Conservation (phyloP, 2,888 invertebrate genomes). For the Hemithea aestivaria region DNA sequence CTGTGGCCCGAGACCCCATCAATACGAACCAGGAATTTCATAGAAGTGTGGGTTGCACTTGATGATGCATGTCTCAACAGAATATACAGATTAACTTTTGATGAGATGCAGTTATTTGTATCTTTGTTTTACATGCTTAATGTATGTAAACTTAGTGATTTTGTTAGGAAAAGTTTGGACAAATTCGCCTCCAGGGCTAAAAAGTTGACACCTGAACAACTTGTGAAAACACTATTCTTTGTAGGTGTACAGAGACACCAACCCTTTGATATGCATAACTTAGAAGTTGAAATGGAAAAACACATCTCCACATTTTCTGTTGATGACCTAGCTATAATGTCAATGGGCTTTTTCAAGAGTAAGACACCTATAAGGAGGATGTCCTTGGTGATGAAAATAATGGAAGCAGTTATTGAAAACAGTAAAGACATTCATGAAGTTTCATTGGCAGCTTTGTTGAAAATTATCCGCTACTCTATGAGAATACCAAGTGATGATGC, state of each 20-base stretch:
- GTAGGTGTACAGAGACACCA: constrained; percentile 79
- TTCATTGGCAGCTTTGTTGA: constrained; percentile 82
- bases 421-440: constrained; percentile 80
- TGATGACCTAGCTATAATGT: constrained; percentile 84
- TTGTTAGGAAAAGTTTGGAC: constrained; percentile 70
- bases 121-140: constrained; percentile 83
- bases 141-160: constrained; percentile 77
- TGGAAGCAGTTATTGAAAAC: constrained; percentile 71
- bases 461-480: constrained; percentile 81
- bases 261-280: constrained; percentile 80
- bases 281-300: constrained; percentile 78
- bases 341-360: constrained; percentile 89
- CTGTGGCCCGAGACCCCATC: constrained; percentile 74
- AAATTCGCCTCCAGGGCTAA: constrained; percentile 78
- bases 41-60: constrained; percentile 82
- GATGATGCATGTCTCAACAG: constrained; percentile 81
- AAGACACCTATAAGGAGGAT: constrained; percentile 80
- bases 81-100: constrained; percentile 66
- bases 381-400: constrained; percentile 68
- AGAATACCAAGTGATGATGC: constrained; percentile 59
- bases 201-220: constrained; percentile 78
- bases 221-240: constrained; percentile 84
- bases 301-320: constrained; percentile 77
- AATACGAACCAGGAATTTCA: constrained; percentile 77
- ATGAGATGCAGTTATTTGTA: constrained; percentile 77